Conservation (phyloP, 2,797 vertebrate species). For the Alosa sapidissima region DNA sequence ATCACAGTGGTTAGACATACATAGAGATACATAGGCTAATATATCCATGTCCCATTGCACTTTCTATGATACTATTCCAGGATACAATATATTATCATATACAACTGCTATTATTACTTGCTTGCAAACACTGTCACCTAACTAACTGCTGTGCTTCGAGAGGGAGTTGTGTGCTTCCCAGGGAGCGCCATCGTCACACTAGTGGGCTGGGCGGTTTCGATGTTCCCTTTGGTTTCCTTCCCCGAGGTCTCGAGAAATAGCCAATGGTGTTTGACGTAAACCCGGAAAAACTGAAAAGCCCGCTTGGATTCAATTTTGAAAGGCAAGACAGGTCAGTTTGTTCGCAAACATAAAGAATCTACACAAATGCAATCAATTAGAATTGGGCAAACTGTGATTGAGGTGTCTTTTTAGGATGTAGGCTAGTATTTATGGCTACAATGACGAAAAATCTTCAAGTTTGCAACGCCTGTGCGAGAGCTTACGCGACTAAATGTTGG, state of each 20-base stretch:
- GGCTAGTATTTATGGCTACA: neutral
- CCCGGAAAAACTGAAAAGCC: slow-evolving; percentile 70
- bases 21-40: neutral
- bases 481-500: neutral
- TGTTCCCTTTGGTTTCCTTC: neutral
- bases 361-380: too few species aligned
- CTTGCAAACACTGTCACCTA: neutral
- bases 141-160: too few species aligned
- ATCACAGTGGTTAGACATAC: neutral
- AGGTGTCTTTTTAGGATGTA: neutral
- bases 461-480: neutral
- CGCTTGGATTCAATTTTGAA: slow-evolving; percentile 64
- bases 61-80: neutral
- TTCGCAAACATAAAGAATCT: neutral
- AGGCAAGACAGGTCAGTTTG: slow-evolving; percentile 54
- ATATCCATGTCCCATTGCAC: neutral
- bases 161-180: neutral
- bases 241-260: slow-evolving; percentile 24
- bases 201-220: slow-evolving; percentile 3
- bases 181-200: neutral
- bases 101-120: neutral
- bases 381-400: neutral
- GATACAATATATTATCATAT: neutral
- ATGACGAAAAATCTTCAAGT: neutral
- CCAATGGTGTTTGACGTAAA: slow-evolving; percentile 60